Conservation (phyloP, 2,113 vertebrate species). For the Malurus cyaneus region DNA sequence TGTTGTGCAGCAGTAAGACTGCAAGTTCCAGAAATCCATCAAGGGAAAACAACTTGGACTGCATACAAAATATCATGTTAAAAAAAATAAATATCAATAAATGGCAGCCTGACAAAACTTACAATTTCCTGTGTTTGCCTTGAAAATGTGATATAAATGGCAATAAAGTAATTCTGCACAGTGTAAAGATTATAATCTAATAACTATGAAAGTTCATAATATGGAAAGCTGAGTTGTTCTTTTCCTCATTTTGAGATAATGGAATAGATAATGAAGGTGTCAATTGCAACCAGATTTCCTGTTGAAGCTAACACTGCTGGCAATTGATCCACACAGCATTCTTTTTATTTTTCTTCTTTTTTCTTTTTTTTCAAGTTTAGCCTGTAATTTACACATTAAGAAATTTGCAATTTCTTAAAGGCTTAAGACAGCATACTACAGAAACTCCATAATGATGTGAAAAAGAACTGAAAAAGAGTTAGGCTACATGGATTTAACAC, state of each 20-base stretch:
- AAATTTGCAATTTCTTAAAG: not conserved
- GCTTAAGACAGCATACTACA: slow-evolving; percentile 12
- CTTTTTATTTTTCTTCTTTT: fast-evolving
- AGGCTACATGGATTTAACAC: not conserved
- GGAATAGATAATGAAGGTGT: not conserved
- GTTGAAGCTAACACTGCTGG: not conserved
- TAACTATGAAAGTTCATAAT: not conserved
- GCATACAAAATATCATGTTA: not conserved
- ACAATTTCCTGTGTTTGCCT: not conserved
- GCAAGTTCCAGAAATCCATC: not conserved
- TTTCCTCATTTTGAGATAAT: not conserved
- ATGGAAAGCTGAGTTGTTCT: not conserved
- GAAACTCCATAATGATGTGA: not conserved
- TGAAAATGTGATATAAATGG: not conserved
- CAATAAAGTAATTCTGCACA: not conserved
- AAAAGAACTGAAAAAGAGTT: not conserved
- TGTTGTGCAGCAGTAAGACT: not conserved
- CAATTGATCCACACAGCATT: not conserved
- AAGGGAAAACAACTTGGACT: not conserved
- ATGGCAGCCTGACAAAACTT: not conserved
- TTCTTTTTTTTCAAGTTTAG: not conserved
- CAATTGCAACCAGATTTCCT: not conserved
- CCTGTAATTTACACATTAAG: not conserved
- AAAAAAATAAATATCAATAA: not conserved
- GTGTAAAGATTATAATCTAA: not conserved